Evolutionary conservation across 1,140 invertebrate genomes (phyloP), one percentile per base, ranked within the genome.

Genomic region (Batillaria attramentaria): DNA sequence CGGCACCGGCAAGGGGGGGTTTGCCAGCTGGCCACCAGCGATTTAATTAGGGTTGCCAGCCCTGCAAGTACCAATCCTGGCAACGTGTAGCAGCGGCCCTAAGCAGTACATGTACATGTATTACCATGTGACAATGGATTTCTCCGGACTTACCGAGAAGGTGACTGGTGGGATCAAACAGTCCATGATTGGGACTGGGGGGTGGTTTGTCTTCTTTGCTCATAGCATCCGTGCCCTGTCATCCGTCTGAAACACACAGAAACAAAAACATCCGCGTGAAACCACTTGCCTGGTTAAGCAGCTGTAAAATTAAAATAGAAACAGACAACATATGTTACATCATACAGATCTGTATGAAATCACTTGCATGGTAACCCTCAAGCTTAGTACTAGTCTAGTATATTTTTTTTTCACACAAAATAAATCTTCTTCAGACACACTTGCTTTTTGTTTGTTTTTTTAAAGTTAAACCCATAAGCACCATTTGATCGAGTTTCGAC

Each of bases 151-250:
- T 66, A 80, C 78, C 79, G 60, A 78, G 37, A 6, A 82, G 68
- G 69, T 79, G 82, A n/a, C 57, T 60, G 13, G 81, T 65, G 31
- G 80, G 77, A 77, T 81, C 80, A 37, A 79, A 78, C 39, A 81
- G 78, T 66, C 82, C 82, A 83, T 81, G 82, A 39, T 62, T 65
- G 50, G 82, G 82, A 70, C 79, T 83, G 62, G 82, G 82, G 33
- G 79, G 62, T 8, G 82, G 72, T 54, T 81, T 81, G 35, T 83
- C 82, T 42, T 83, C 82, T 76, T 83, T 81, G 66, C 82, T 83
- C 82, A 83, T 83, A 69, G 77, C 73, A 70, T 74, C 42, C 39
- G 75, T 72, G 43, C 68, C 28, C 54, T 35, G 62, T 79, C 31
- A 43, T 33, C 54, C 31, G 41, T 54, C 77, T 79, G 77, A 0